Conservation (phyloP, 1,140 invertebrate species). For the Halictus rubicundus region DNA sequence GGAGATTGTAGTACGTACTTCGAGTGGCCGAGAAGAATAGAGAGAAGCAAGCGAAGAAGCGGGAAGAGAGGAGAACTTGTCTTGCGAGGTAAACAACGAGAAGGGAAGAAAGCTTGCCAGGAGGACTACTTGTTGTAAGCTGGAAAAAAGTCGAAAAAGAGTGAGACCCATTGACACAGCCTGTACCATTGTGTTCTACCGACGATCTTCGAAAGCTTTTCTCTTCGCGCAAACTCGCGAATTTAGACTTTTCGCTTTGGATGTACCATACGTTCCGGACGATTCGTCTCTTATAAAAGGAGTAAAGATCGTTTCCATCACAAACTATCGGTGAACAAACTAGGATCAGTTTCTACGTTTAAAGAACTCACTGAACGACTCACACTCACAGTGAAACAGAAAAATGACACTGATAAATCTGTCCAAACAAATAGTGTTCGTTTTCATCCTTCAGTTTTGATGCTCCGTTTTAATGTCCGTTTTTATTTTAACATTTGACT, state of each 20-base stretch:
- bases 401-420: too few relatives aligned
- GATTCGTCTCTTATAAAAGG: too few relatives aligned
- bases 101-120: conserved; percentile 70
- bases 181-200: conserved; percentile 14
- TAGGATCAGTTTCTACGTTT: too few relatives aligned
- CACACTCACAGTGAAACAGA: too few relatives aligned
- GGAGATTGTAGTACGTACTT: conserved; percentile 51
- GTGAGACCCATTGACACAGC: conserved; percentile 34
- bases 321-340: too few relatives aligned
- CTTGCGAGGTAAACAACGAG: conserved; percentile 64
- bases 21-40: conserved; percentile 61
- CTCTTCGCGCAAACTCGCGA: neutral
- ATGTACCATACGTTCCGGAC: neutral
- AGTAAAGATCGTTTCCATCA: too few relatives aligned
- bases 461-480: too few relatives aligned
- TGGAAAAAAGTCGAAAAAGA: conserved; percentile 67
- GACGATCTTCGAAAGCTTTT: conserved; percentile 25
- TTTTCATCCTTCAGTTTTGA: too few relatives aligned
- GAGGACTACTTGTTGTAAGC: conserved; percentile 70
- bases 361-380: too few relatives aligned
- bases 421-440: too few relatives aligned
- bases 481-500: too few relatives aligned
- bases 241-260: neutral
- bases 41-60: conserved; percentile 65
- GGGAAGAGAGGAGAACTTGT: conserved; percentile 61